Evolutionary conservation across 2,888 invertebrate genomes (phyloP).

Genomic region (Pyrgus malvae): DNA sequence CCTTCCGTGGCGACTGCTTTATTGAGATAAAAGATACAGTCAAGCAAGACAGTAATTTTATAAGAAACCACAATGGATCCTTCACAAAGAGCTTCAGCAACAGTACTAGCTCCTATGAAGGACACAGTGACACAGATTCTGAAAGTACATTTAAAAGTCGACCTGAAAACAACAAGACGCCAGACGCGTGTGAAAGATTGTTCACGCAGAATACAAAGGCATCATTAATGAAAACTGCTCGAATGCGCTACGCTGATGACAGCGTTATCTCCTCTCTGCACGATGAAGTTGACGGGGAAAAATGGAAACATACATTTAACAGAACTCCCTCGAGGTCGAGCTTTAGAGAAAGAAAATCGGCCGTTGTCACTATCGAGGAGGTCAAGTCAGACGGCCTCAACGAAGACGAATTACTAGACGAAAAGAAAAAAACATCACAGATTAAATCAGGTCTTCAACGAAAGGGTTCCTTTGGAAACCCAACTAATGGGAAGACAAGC

Average conservation of each 20-base stretch:
- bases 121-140: constrained; percentile 85
- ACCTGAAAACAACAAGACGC: constrained; percentile 51
- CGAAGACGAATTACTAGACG: constrained; percentile 66
- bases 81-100: constrained; percentile 79
- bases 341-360: constrained; percentile 69
- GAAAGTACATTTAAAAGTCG: constrained; percentile 74
- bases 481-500: constrained; percentile 51
- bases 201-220: constrained; percentile 82
- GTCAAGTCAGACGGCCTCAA: constrained; percentile 70
- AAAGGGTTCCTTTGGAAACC: constrained; percentile 56
- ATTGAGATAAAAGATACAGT: constrained; percentile 71
- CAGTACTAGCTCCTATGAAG: constrained; percentile 84
- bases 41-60: constrained; percentile 48
- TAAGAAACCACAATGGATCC: constrained; percentile 50
- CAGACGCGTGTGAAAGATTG: constrained; percentile 75
- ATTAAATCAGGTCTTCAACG: constrained; percentile 55
- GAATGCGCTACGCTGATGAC: constrained; percentile 82
- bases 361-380: constrained; percentile 75
- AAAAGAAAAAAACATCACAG: constrained; percentile 59
- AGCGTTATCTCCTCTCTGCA: constrained; percentile 54
- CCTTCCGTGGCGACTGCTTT: constrained; percentile 63
- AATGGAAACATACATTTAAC: constrained; percentile 58
- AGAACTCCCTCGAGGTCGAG: constrained; percentile 67
- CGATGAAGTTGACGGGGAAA: constrained; percentile 74
- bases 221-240: constrained; percentile 82